A percentile compares a stretch with the other conserved stretches of the same genome.
phyloP scores from a whole-genome alignment of 2,113 vertebrate species.

The Callipepla squamata region DNA sequence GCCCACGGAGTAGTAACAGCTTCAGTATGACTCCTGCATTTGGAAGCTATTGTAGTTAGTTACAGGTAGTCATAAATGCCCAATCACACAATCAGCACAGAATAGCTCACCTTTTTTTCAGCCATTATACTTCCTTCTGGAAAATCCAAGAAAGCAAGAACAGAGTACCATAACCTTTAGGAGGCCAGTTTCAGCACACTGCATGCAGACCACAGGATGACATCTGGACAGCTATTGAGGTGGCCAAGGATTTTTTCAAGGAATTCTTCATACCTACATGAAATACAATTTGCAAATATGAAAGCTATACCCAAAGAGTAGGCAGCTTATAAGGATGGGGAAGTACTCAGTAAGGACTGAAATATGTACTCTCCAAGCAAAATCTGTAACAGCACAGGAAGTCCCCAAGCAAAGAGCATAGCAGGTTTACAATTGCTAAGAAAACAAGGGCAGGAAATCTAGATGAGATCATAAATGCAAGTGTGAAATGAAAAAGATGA shows the following conservation, averaged over 20 bases:
- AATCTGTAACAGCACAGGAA: background rate
- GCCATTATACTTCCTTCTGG: background rate
- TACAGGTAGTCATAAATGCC: background rate
- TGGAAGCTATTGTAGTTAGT: background rate
- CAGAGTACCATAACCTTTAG: background rate
- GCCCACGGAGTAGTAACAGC: background rate
- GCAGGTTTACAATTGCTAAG: background rate
- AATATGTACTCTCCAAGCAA: background rate
- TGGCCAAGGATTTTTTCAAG: background rate
- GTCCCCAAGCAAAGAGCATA: background rate
- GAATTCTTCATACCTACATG: background rate
- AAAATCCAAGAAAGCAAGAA: background rate
- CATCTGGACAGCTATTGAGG: background rate
- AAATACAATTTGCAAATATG: background rate
- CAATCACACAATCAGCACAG: background rate
- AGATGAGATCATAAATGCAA: background rate
- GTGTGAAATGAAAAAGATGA: background rate
- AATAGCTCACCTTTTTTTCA: background rate
- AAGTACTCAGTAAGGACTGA: background rate
- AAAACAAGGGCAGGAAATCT: background rate
- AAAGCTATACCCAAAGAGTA: background rate
- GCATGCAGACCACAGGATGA: background rate
- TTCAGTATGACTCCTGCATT: background rate
- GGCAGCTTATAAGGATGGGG: background rate
- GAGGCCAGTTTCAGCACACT: background rate